phyloP scores from a whole-genome alignment of 1,140 invertebrate species.

The Drosophila sechellia region DNA sequence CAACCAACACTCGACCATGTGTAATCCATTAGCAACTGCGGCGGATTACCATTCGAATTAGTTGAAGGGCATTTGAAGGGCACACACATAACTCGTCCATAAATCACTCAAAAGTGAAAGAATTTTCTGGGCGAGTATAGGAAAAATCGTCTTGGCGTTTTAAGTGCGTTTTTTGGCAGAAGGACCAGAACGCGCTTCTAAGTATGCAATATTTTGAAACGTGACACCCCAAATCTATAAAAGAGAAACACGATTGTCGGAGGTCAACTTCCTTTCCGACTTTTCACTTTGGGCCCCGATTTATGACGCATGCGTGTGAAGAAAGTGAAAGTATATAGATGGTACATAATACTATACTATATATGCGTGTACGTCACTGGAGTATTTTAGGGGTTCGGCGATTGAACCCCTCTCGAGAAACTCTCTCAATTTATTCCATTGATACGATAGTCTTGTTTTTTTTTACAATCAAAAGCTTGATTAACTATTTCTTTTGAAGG shows the following conservation, averaged over 20 bases:
- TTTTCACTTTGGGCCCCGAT: conserved; percentile 1
- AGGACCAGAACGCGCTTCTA: conserved; percentile 9
- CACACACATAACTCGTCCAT: conserved; percentile 10
- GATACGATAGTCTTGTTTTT: background rate
- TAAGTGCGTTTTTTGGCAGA: conserved; percentile 1
- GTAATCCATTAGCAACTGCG: conserved; percentile 28
- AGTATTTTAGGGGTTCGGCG: too few relatives aligned
- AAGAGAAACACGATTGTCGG: background rate
- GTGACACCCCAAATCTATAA: conserved; percentile 13
- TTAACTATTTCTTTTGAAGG: background rate
- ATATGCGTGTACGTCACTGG: background rate
- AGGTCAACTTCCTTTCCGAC: conserved; percentile 26
- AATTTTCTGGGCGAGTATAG: background rate
- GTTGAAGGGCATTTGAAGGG: conserved; percentile 31
- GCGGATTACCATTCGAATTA: conserved; percentile 11
- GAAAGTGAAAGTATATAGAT: conserved; percentile 73
- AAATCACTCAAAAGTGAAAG: conserved; percentile 11
- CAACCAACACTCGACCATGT: conserved; percentile 6
- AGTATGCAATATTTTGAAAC: conserved; percentile 39
- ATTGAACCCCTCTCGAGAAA: background rate
- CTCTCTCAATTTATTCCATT: background rate
- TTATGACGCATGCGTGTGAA: conserved; percentile 58
- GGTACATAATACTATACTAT: conserved; percentile 18
- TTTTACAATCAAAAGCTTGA: too few relatives aligned
- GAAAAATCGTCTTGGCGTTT: background rate